Percentiles rank a stretch among this genome's conserved stretches.
Conservation (phyloP, 2,888 invertebrate species). For the Beris morrisii region DNA sequence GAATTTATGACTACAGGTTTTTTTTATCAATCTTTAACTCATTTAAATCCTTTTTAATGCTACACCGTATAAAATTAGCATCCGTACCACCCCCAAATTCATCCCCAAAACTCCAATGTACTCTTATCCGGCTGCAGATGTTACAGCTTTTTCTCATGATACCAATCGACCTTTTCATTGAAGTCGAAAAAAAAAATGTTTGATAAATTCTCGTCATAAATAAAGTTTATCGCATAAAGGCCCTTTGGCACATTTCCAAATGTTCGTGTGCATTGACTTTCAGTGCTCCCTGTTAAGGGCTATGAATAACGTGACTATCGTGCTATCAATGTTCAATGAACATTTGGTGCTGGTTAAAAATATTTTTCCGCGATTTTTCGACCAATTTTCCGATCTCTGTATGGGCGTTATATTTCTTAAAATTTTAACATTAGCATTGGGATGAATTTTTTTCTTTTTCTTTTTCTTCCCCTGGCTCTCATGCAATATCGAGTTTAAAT, state of each 20-base stretch:
- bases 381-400: background rate
- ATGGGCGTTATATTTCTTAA: background rate
- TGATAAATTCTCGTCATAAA: conserved; percentile 30
- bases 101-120: no score
- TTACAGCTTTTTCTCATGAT: background rate
- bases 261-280: conserved; percentile 26
- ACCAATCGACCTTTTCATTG: conserved; percentile 18
- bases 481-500: no score
- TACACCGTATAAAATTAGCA: no score
- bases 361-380: conserved; percentile 2
- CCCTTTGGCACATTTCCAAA: conserved; percentile 27
- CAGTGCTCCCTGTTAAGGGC: conserved; percentile 7
- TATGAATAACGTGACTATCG: conserved; percentile 25
- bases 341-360: conserved; percentile 8
- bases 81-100: no score
- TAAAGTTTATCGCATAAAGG: conserved; percentile 28
- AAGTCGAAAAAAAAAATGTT: conserved; percentile 14
- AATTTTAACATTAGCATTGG: no score
- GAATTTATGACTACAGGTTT: no score
- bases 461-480: no score
- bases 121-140: no score
- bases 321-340: conserved; percentile 26
- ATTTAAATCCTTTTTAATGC: no score
- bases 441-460: no score
- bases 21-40: no score